phyloP scores from a whole-genome alignment of 2,113 vertebrate species.

The Nestor notabilis region DNA sequence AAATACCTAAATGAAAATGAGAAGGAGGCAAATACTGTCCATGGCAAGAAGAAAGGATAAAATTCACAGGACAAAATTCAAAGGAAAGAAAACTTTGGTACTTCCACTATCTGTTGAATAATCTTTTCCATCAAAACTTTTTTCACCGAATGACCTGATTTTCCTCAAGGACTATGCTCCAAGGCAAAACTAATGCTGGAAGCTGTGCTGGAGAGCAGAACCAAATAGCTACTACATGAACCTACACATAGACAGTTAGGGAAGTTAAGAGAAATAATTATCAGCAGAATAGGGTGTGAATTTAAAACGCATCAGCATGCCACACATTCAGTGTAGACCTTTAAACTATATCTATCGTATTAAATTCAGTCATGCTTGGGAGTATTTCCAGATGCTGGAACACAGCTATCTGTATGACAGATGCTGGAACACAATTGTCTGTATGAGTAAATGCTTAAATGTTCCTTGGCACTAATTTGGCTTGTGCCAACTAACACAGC shows the following conservation, averaged over 20 bases:
- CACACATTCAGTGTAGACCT: background rate
- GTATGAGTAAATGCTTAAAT: background rate
- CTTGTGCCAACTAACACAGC: fast-evolving
- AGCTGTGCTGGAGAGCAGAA: background rate
- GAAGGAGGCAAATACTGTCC: background rate
- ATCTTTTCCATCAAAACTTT: background rate
- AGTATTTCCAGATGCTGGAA: background rate
- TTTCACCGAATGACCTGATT: background rate
- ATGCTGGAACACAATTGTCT: background rate
- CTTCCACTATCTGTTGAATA: background rate
- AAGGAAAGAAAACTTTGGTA: background rate
- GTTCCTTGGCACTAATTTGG: background rate
- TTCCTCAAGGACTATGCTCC: background rate
- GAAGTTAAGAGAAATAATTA: background rate
- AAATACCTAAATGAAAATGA: background rate
- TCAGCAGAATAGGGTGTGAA: background rate
- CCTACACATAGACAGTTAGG: background rate
- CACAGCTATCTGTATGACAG: background rate
- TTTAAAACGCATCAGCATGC: background rate
- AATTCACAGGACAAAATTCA: background rate
- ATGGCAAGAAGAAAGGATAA: background rate
- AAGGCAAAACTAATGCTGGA: background rate
- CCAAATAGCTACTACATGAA: background rate
- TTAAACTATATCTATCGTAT: background rate
- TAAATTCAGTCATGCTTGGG: background rate